Conservation (phyloP, 2,888 invertebrate genomes). For the Druceiella hillmani region DNA sequence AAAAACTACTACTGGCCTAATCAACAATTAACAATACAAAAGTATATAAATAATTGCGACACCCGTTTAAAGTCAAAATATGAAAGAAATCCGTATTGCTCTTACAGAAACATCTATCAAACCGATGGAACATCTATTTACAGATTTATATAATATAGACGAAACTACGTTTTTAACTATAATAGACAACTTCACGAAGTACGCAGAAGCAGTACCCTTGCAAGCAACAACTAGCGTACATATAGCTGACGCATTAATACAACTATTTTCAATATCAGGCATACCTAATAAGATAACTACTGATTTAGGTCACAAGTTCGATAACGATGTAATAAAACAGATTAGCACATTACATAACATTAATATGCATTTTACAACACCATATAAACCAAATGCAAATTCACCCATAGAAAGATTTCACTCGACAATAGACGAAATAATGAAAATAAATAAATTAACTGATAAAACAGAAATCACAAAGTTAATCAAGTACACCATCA, state of each 20-base stretch:
- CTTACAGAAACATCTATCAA: conserved; percentile 21
- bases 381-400: conserved; percentile 19
- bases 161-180: conserved; percentile 21
- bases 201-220: conserved; percentile 20
- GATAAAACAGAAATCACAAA: conserved; percentile 8
- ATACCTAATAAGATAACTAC: conserved; percentile 11
- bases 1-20: conserved; percentile 23
- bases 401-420: conserved; percentile 20
- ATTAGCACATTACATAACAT: conserved; percentile 18
- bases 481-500: conserved; percentile 6
- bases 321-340: conserved; percentile 18
- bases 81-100: conserved; percentile 22
- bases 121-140: conserved; percentile 24
- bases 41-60: conserved; percentile 12
- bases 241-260: conserved; percentile 10
- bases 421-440: conserved; percentile 20
- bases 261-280: conserved; percentile 9
- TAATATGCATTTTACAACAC: conserved; percentile 18
- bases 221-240: conserved; percentile 17
- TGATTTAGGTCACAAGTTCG: conserved; percentile 14
- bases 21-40: conserved; percentile 15
- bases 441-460: conserved; percentile 9
- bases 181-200: conserved; percentile 24
- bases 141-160: conserved; percentile 22
- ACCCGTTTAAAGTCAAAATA: conserved; percentile 21